phyloP scores from a whole-genome alignment of 2,888 invertebrate species.

The Caenorhabditis imperialis region DNA sequence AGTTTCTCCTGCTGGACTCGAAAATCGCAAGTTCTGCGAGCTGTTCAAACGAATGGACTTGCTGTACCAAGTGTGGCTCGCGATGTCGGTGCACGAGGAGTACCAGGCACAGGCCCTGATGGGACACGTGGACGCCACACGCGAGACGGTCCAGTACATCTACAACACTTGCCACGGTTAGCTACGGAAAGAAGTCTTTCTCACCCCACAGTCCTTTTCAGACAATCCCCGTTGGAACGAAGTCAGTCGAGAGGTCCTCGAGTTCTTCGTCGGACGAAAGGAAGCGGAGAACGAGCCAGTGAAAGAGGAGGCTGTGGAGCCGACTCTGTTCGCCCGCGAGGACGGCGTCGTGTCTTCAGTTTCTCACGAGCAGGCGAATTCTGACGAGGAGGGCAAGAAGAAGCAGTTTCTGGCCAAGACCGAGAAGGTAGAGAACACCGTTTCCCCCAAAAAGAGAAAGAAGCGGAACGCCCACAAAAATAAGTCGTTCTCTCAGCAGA shows the following conservation, averaged over 20 bases:
- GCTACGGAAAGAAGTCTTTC: background rate
- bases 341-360: conserved; percentile 49
- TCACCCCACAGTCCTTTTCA: background rate
- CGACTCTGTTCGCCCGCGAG: conserved; percentile 37
- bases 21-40: conserved; percentile 11
- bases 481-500: conserved; percentile 24
- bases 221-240: conserved; percentile 18
- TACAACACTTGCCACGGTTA: conserved; percentile 19
- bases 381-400: conserved; percentile 41
- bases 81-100: conserved; percentile 5
- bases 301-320: conserved; percentile 6
- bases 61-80: conserved; percentile 23
- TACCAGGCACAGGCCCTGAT: conserved; percentile 9
- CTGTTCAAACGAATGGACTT: conserved; percentile 19
- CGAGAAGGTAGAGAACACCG: conserved; percentile 45
- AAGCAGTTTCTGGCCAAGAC: conserved; percentile 32
- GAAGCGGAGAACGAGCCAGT: conserved; percentile 4
- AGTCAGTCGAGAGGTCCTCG: conserved; percentile 1
- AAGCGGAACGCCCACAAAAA: conserved; percentile 24
- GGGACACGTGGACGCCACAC: conserved; percentile 16
- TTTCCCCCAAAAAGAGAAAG: conserved; percentile 41
- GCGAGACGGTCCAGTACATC: conserved; percentile 4
- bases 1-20: conserved; percentile 8
- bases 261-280: conserved; percentile 26
- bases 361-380: conserved; percentile 31